A percentile compares a stretch with the other conserved stretches of the same genome.
phyloP scores from a whole-genome alignment of 2,888 invertebrate species.

The Aspidiotus rigidus region DNA sequence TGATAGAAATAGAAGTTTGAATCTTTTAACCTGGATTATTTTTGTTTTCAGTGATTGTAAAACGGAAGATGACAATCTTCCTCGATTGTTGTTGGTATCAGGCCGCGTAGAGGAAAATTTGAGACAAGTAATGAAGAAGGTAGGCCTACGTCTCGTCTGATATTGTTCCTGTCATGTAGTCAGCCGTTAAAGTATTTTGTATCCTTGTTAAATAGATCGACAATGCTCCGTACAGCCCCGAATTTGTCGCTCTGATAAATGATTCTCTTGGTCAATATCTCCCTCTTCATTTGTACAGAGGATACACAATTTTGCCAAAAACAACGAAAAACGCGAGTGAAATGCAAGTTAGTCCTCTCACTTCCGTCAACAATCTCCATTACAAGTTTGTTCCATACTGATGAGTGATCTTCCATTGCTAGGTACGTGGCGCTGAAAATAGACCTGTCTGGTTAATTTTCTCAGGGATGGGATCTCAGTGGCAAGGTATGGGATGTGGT shows the following conservation, averaged over 20 bases:
- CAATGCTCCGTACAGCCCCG: slow-evolving; percentile 35
- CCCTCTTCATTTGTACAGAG: slow-evolving; percentile 32
- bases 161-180: slow-evolving; percentile 42
- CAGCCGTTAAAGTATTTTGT: not conserved
- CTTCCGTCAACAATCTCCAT: too few species aligned
- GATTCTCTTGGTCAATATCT: slow-evolving; percentile 34
- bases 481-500: slow-evolving; percentile 71
- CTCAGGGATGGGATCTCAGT: slow-evolving; percentile 70
- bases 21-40: not conserved
- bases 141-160: not conserved
- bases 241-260: slow-evolving; percentile 36
- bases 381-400: too few species aligned
- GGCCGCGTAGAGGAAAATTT: slow-evolving; percentile 35
- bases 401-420: not conserved
- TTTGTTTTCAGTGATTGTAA: not conserved
- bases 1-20: not conserved
- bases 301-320: slow-evolving; percentile 24
- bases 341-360: not conserved
- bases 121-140: slow-evolving; percentile 28
- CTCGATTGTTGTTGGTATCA: slow-evolving; percentile 38
- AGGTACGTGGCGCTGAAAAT: slow-evolving; percentile 24
- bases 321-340: not conserved
- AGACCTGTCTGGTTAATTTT: slow-evolving; percentile 58
- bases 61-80: slow-evolving; percentile 26
- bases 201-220: slow-evolving; percentile 29